Evolutionary conservation across 1,140 invertebrate genomes (phyloP), one percentile per base, ranked within the genome.

Genomic region (Anadara kagoshimensis): DNA sequence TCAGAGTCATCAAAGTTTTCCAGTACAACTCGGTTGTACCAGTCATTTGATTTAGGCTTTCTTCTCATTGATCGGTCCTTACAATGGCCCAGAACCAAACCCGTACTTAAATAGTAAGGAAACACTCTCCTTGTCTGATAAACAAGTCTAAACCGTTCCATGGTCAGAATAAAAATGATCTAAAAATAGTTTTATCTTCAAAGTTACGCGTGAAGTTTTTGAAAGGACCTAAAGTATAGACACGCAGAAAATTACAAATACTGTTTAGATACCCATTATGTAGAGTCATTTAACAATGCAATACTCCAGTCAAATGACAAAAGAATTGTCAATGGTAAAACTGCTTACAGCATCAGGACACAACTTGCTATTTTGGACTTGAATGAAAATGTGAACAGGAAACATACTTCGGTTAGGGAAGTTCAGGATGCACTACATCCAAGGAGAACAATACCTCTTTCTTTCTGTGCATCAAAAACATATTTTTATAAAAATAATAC

Each of bases 231-330:
- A n/a, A n/a, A n/a, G n/a, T n/a, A n/a, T n/a, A n/a, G n/a, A n/a
- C n/a, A n/a, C n/a, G n/a, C 49, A 36, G 10, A 54, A 1, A 51
- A 66, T 66, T 56, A 66, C 29, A 36, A 56, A n/a, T n/a, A 66
- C 11, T 66, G 51, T 26, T 22, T 66, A 56, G 64, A 66, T 47
- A 66, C 49, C 4, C 64, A 66, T 43, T 66, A 57, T 24, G 54
- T 57, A 7, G 64, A 66, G 36, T 66, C 49, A 1, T 66, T 66
- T 2, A 66, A 66, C 41, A 66, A 66, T 66, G 64, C 64, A 5
- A n/a, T 45, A 41, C 26, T 66, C 4, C 36, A 43, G 12, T 61
- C 43, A 43, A 26, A 67, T 18, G 64, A 67, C 29, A 67, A 67
- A 20, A 45, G 64, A 12, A 67, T 67, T 20, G 26, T 41, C 16